phyloP scores from a whole-genome alignment of 2,888 invertebrate species.

The Trissolcus brochymenae region DNA sequence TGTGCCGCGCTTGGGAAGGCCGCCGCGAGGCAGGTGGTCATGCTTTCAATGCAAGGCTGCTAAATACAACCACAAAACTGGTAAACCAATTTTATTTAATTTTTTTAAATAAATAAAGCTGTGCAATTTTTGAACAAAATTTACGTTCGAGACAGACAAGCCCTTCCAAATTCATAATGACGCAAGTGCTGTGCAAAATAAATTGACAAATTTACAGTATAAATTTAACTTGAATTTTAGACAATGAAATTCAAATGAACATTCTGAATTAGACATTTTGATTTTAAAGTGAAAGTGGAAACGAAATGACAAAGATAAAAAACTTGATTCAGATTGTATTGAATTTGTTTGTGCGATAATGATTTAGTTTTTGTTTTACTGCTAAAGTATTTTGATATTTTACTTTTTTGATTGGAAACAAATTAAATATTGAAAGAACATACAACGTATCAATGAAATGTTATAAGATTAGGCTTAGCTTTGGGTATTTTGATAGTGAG shows the following conservation, averaged over 20 bases:
- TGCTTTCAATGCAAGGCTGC: conserved; percentile 80
- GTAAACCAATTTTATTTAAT: conserved; percentile 58
- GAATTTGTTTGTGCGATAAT: too few relatives aligned
- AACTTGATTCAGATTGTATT: not conserved
- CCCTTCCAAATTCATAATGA: not conserved
- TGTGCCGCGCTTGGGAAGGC: conserved; percentile 80
- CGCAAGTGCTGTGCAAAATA: not conserved
- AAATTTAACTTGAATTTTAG: not conserved
- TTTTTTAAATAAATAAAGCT: not conserved
- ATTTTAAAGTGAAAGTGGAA: too few relatives aligned
- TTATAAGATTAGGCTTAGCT: conserved; percentile 66
- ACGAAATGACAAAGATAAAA: conserved; percentile 6
- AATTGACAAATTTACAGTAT: not conserved
- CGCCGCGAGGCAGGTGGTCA: conserved; percentile 81
- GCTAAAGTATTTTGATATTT: not conserved
- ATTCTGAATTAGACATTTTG: too few relatives aligned
- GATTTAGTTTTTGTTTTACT: not conserved
- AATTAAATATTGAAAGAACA: conserved; percentile 8
- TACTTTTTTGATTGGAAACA: not conserved
- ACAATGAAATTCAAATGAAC: not conserved
- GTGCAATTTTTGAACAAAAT: not conserved
- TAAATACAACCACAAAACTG: conserved; percentile 69
- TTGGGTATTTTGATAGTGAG: conserved; percentile 72
- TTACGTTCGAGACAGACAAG: too few relatives aligned
- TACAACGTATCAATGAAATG: conserved; percentile 25